These are phyloP conservation scores for Agelas oroides DNA, from an alignment of 37 sponge, comb jelly and placozoan genomes.

Conservation along the genomic window DNA sequence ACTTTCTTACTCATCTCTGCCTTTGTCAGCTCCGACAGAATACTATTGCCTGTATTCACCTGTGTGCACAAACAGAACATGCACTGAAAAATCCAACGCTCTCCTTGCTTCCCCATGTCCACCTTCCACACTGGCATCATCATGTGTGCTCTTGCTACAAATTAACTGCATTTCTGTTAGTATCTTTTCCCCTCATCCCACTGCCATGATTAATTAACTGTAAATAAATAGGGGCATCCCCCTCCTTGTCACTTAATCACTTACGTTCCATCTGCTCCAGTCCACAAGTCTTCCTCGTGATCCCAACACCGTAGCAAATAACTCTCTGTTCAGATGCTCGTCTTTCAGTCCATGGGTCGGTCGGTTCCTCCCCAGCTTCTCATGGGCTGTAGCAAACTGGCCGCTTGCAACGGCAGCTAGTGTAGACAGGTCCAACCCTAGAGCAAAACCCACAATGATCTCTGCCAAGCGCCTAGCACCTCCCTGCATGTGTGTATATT, in stretches of 20 bases:
- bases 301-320: constrained; percentile 58
- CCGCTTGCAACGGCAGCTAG: constrained; percentile 77
- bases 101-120: too few species aligned
- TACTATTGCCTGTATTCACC: constrained; percentile 78
- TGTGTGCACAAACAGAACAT: background rate
- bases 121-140: too few species aligned
- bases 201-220: too few species aligned
- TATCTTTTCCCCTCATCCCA: too few species aligned
- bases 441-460: constrained; percentile 73
- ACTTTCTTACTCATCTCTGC: constrained; percentile 78
- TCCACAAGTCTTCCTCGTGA: constrained; percentile 26
- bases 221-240: too few species aligned
- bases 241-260: background rate
- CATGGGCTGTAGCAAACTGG: constrained; percentile 82
- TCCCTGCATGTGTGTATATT: constrained; percentile 41
- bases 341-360: constrained; percentile 66
- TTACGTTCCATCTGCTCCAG: constrained; percentile 46
- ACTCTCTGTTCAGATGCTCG: constrained; percentile 36
- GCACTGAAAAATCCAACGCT: too few species aligned
- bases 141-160: too few species aligned
- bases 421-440: constrained; percentile 75
- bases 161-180: too few species aligned
- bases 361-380: constrained; percentile 77
- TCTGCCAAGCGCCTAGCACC: constrained; percentile 58
- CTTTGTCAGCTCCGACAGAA: constrained; percentile 82